phyloP scores from a whole-genome alignment of 2,113 vertebrate species.

The Trematomus loennbergii region DNA sequence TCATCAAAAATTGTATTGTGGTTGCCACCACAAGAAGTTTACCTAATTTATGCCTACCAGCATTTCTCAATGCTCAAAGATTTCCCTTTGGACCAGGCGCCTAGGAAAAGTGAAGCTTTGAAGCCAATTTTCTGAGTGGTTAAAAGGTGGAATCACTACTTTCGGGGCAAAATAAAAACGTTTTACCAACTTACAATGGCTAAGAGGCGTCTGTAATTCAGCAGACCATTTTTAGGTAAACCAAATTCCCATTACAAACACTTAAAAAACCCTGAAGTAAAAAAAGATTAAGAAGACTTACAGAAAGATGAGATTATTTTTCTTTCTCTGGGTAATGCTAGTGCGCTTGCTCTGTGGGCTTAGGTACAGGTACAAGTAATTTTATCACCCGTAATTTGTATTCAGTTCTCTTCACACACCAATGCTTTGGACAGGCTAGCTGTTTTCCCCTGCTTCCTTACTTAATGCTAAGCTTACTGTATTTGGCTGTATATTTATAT shows the following conservation, averaged over 20 bases:
- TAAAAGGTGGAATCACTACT: background rate
- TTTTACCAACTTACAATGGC: background rate
- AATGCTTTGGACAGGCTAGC: background rate
- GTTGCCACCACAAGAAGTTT: too few relatives aligned
- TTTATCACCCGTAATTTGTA: background rate
- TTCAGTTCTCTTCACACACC: background rate
- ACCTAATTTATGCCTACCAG: background rate
- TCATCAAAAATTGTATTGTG: background rate
- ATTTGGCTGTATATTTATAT: background rate
- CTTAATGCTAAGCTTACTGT: background rate
- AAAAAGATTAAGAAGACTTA: background rate
- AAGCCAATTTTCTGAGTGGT: background rate
- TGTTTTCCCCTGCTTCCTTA: background rate
- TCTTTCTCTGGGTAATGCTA: background rate
- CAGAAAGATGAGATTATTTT: background rate
- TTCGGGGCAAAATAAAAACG: background rate
- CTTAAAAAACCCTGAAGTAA: background rate
- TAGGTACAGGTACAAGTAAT: too few relatives aligned
- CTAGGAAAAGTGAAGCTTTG: background rate
- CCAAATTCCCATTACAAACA: background rate
- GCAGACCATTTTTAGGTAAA: background rate
- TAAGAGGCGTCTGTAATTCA: too few relatives aligned
- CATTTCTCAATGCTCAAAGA: too few relatives aligned
- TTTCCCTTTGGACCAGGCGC: background rate
- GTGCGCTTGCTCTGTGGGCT: too few relatives aligned